Evolutionary conservation across 1,140 invertebrate species (phyloP), one percentile per base, ranked within the genome.

Genomic region (Anastatus disparis): DNA sequence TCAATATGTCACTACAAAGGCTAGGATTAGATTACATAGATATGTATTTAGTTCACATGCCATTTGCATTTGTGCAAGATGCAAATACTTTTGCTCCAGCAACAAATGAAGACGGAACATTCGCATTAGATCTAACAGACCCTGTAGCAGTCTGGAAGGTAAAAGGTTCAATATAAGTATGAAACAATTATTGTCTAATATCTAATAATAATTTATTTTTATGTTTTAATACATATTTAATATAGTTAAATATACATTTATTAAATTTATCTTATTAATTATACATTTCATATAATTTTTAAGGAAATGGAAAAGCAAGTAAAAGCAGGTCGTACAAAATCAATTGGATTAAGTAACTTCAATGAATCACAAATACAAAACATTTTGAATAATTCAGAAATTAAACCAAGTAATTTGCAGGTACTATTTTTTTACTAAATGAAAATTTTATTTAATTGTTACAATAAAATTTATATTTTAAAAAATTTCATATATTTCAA

Each of bases 301-400:
- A 64, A 93, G 91, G 89, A 88, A 84, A 92, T 94, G 92, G 93
- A 94, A 82, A 85, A 90, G 69, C 89, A 92, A 77, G 89, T 93
- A 7, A 87, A 87, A 69, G 85, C 85, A 35, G 91, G 92, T 31
- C 81, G 88, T n/a, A 81, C 90, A 17, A 89, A 88, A 77, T 89
- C 92, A 0, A 91, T 95, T 75, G 93, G 93, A 2, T 73, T 95
- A 6, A 94, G 93, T n/a, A 95, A 95, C 77, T 95, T 94, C 75
- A 94, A 93, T 77, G 85, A 89, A 70, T 76, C 84, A 13, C 93
- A 94, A 85, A 89, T 94, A 55, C 75, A 86, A 58, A 86, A 88
- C 35, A 88, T 94, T 53, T 85, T 91, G 48, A 87, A 91, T 42
- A 88, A 88, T 65, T 87, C 89, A 27, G 86, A 87, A 66, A 89